phyloP scores from a whole-genome alignment of 1,140 invertebrate genomes.

The Mya arenaria region DNA sequence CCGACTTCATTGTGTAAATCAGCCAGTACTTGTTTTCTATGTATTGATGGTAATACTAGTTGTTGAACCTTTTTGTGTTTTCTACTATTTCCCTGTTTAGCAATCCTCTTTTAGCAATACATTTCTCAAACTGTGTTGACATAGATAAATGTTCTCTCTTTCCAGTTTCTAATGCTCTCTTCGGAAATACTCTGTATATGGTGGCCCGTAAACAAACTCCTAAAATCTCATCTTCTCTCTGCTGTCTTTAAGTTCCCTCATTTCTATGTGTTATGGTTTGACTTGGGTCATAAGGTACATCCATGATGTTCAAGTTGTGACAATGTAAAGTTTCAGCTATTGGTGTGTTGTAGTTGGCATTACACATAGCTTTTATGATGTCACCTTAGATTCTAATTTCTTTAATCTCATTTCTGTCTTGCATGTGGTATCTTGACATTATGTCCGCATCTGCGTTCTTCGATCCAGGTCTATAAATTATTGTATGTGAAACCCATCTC shows the following conservation, averaged over 20 bases:
- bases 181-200: not conserved
- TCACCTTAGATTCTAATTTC: conserved; percentile 13
- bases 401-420: not conserved
- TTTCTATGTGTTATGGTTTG: not conserved
- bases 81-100: too few species aligned
- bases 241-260: not conserved
- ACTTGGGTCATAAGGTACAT: not conserved
- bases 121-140: not conserved
- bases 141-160: not conserved
- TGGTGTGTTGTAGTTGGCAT: not conserved
- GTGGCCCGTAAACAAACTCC: not conserved
- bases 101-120: too few species aligned
- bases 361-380: not conserved
- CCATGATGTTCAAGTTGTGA: not conserved
- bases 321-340: not conserved
- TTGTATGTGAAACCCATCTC: not conserved
- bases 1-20: too few species aligned
- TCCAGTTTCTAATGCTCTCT: not conserved
- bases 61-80: too few species aligned
- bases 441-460: conserved; percentile 12
- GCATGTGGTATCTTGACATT: not conserved
- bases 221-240: not conserved
- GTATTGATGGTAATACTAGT: too few species aligned
- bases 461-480: conserved; percentile 1
- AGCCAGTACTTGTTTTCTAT: too few species aligned